phyloP scores from a whole-genome alignment of 2,797 vertebrate genomes.

The Chelonia mydas region DNA sequence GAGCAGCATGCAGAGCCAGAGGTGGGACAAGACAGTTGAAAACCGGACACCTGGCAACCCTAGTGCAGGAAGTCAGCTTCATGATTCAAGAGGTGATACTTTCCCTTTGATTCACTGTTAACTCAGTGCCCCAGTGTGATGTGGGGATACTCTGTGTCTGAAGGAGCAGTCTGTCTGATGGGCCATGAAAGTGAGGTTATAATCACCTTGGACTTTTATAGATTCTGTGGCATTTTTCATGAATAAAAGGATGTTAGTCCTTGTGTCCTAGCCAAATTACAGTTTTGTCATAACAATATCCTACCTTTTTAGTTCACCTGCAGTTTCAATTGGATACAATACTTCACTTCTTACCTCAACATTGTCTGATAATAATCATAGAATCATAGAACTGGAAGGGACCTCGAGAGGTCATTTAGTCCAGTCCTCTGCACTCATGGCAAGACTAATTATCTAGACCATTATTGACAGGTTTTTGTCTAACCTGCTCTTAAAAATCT shows the following conservation, averaged over 20 bases:
- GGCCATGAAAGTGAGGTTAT: background rate
- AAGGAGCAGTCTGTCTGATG: background rate
- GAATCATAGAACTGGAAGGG: too few relatives aligned
- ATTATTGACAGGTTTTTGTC: too few relatives aligned
- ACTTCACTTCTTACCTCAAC: background rate
- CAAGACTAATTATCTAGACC: too few relatives aligned
- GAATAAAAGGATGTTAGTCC: background rate
- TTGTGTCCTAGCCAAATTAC: background rate
- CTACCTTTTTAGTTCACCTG: background rate
- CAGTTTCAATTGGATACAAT: background rate
- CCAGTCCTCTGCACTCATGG: too few relatives aligned
- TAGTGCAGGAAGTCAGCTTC: background rate
- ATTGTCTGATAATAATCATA: background rate
- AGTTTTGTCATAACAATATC: background rate
- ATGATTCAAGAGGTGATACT: fast-evolving
- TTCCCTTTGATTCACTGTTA: background rate
- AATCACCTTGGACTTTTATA: background rate
- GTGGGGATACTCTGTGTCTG: fast-evolving
- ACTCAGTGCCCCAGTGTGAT: fast-evolving
- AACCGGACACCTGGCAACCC: too few relatives aligned
- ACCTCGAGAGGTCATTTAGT: too few relatives aligned
- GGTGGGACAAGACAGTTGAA: too few relatives aligned
- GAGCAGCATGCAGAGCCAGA: too few relatives aligned
- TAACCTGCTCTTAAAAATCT: too few relatives aligned
- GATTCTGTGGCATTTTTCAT: background rate